Base-by-base conservation (phyloP, 2,797 vertebrate genomes). In the Typhlichthys eigenmanni region DNA sequence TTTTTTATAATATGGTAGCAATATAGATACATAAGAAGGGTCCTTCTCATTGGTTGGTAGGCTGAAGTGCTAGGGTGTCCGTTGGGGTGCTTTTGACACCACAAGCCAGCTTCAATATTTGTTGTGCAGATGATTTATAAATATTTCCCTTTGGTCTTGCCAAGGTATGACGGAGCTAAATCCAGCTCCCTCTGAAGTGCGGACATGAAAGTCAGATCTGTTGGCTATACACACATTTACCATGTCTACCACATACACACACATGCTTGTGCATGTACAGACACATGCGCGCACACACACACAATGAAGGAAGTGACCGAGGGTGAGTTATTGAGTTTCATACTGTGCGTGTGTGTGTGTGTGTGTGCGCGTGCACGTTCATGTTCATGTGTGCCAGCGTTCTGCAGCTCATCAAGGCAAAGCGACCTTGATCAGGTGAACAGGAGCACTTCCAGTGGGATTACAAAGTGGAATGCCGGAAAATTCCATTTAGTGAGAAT, bases 101-200 rank as follows among this genome's bases (percentile, higher is more conserved):
- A 24, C 67, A 65, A 84, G 85, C 80, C 75, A 63, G 78, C 56
- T 73, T 74, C 76, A 85, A 83, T 89, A 86, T 91, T 92, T 90
- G 86, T 85, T 85, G 81, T 87, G 75, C n/a, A 64, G 76, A 88
- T 86, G 83, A 88, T 85, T 87, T 85, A 90, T 89, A 90, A 90
- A 93, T 88, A 88, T 90, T 90, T 90, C 87, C 71, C 83, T 90
- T 87, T 89, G 85, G 78, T 85, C 78, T 84, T 55, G 61, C 83
- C 61, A 64, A 84, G 72, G 69, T 75, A 81, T 85, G 78, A 86
- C 81, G 82, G 79, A 66, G 73, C 61, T 60, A 58, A 69, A 71
- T 58, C 60, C 17, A 57, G 70, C 72, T 72, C 75, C 78, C 79
- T 89, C 73, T 87, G 88, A 90, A 83, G 84, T 76, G 64, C 76